Conservation (phyloP, 2,888 invertebrate species). For the Liopterus haemorrhoidalis region DNA sequence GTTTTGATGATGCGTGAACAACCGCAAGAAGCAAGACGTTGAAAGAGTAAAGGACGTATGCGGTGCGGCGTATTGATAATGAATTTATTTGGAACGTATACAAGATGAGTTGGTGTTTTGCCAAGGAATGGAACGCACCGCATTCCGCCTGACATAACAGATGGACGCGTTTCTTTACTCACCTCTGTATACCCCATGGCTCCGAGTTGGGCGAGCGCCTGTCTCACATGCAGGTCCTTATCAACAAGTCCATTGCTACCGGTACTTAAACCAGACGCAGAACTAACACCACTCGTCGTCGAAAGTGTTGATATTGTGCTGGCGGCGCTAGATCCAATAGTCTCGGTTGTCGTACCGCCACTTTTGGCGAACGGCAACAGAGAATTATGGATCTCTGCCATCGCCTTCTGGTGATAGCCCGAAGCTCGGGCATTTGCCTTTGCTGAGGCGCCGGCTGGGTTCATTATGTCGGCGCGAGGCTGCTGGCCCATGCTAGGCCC, state of each 20-base stretch:
- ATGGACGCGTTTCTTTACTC: conserved; percentile 36
- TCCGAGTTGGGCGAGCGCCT: conserved; percentile 60
- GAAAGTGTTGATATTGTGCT: conserved; percentile 64
- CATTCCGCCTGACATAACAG: too few species aligned
- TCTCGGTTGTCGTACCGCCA: conserved; percentile 45
- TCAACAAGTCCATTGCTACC: conserved; percentile 45
- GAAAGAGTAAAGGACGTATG: too few species aligned
- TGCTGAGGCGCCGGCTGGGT: conserved; percentile 48
- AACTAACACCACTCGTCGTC: conserved; percentile 57
- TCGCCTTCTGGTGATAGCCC: conserved; percentile 81
- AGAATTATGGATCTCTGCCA: conserved; percentile 80
- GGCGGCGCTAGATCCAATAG: conserved; percentile 64
- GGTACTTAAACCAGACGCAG: conserved; percentile 52
- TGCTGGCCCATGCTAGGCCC: conserved; percentile 53
- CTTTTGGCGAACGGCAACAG: conserved; percentile 74
- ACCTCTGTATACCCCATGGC: conserved; percentile 74
- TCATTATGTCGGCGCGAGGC: conserved; percentile 53
- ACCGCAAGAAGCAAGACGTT: too few species aligned
- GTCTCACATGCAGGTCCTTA: conserved; percentile 60
- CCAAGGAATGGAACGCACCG: conserved; percentile 18
- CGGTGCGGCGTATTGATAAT: too few species aligned
- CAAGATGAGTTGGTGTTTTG: conserved; percentile 19
- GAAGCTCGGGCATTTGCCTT: conserved; percentile 61
- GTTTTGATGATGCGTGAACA: too few species aligned
- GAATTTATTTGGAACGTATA: conserved; percentile 21